phyloP scores from a whole-genome alignment of 2,113 vertebrate species.

The Centropus bengalensis region DNA sequence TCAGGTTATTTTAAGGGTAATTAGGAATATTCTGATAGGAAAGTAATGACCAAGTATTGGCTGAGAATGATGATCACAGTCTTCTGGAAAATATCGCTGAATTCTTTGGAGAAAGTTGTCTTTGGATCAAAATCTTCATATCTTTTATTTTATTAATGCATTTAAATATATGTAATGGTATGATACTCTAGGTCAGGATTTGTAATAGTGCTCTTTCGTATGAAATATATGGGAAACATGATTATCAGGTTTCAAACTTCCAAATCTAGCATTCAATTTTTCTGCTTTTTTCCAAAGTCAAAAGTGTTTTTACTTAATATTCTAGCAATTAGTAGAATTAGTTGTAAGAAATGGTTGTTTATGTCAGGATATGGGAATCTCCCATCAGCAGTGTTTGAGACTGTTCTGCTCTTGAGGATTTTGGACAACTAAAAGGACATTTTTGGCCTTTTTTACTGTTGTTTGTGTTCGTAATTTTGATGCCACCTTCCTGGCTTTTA shows the following conservation, averaged over 20 bases:
- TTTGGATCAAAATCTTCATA: accelerated
- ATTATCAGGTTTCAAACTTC: not conserved
- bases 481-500: not conserved
- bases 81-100: not conserved
- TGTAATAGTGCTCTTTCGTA: not conserved
- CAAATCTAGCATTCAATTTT: not conserved
- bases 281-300: not conserved
- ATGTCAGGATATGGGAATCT: not conserved
- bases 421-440: not conserved
- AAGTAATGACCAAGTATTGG: not conserved
- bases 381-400: not conserved
- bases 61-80: not conserved
- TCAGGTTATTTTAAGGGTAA: not conserved
- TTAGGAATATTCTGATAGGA: not conserved
- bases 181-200: not conserved
- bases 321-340: not conserved
- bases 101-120: not conserved
- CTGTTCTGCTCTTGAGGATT: not conserved
- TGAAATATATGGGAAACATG: not conserved
- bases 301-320: not conserved
- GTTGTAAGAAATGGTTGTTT: not conserved
- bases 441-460: not conserved
- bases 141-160: not conserved
- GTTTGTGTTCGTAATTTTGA: not conserved
- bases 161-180: not conserved